Conservation (phyloP, 2,113 vertebrate genomes). For the Callopanchax toddi region DNA sequence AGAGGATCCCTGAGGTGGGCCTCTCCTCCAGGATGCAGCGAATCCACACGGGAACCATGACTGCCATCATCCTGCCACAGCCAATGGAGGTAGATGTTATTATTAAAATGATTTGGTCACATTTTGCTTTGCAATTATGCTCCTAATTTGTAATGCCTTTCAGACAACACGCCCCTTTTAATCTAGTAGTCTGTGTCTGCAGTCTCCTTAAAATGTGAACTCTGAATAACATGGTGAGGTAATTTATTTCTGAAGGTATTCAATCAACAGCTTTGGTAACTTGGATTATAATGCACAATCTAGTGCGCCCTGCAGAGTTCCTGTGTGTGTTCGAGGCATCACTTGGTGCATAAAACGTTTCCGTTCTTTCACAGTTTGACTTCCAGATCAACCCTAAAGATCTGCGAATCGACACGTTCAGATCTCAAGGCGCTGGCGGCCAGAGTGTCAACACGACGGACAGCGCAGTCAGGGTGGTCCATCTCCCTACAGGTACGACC, state of each 20-base stretch:
- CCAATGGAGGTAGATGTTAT: slow-evolving; percentile 83
- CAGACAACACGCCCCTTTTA: no score
- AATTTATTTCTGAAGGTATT: no score
- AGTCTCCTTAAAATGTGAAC: no score
- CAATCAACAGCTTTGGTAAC: no score
- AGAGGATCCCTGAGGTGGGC: slow-evolving; percentile 91
- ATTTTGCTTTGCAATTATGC: no score
- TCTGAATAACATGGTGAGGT: no score
- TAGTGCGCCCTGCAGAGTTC: no score
- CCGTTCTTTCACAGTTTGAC: slow-evolving; percentile 78
- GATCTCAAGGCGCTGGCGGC: slow-evolving; percentile 90
- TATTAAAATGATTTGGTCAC: no score
- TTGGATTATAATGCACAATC: no score
- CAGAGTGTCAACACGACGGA: slow-evolving; percentile 96
- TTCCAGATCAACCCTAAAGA: slow-evolving; percentile 87
- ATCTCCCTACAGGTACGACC: slow-evolving; percentile 89
- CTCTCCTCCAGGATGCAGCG: slow-evolving; percentile 95
- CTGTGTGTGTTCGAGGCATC: no score
- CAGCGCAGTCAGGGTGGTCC: slow-evolving; percentile 91
- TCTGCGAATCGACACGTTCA: slow-evolving; percentile 90
- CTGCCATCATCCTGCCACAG: slow-evolving; percentile 90
- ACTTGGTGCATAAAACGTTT: neutral
- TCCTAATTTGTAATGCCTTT: no score
- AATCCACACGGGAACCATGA: slow-evolving; percentile 95
- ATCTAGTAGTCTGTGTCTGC: no score